Percentiles rank a stretch among this genome's conserved stretches.
Evolutionary conservation across 2,888 invertebrate genomes (phyloP).

Genomic region (Noctuana brunneofusca): DNA sequence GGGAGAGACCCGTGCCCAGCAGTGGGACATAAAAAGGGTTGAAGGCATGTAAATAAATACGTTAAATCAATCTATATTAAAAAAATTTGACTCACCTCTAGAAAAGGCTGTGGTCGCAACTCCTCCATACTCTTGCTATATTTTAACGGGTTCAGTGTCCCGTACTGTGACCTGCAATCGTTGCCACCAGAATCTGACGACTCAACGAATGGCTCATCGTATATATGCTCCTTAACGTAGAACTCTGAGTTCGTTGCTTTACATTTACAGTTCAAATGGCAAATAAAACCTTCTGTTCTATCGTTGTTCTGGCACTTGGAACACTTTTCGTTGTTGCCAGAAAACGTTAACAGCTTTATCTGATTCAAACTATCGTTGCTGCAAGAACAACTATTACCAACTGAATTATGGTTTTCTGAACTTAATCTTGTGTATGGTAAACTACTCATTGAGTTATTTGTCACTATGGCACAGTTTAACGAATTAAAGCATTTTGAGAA

Average conservation of each 20-base stretch:
- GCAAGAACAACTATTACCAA: conserved; percentile 52
- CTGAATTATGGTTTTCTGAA: conserved; percentile 43
- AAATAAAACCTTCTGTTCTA: conserved; percentile 62
- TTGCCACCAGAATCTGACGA: conserved; percentile 32
- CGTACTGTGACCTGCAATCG: conserved; percentile 52
- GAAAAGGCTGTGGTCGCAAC: conserved; percentile 42
- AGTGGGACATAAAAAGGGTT: no score
- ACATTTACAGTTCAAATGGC: conserved; percentile 70
- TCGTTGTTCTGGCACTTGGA: conserved; percentile 57
- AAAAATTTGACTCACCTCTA: conserved; percentile 52
- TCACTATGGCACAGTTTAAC: conserved; percentile 66
- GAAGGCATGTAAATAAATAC: no score
- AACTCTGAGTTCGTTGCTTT: conserved; percentile 58
- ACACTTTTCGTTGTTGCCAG: conserved; percentile 46
- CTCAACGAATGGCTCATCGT: conserved; percentile 80
- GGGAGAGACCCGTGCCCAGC: no score
- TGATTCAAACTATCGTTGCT: conserved; percentile 49
- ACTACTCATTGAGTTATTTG: conserved; percentile 64
- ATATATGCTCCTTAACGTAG: conserved; percentile 81
- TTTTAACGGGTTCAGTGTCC: conserved; percentile 57
- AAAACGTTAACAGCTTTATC: conserved; percentile 44
- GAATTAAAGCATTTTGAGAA: conserved; percentile 71
- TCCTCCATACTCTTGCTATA: conserved; percentile 65
- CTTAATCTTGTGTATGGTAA: conserved; percentile 69
- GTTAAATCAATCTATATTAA: not conserved